These are phyloP conservation scores for Sclerodermus sp. DNA, from an alignment of 2,888 invertebrate genomes.

Conservation along the genomic window DNA sequence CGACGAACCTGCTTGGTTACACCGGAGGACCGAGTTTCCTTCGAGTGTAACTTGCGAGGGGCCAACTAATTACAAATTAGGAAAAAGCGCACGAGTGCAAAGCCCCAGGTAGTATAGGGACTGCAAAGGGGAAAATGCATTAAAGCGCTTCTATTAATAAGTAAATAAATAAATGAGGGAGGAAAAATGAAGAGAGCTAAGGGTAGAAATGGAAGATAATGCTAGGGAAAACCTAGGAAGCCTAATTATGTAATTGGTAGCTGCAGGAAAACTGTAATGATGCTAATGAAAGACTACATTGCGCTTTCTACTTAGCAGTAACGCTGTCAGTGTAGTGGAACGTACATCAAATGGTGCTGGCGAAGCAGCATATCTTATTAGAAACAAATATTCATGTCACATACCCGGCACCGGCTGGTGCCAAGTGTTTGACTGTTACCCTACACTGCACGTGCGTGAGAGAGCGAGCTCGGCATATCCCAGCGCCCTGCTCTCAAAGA, in stretches of 20 bases:
- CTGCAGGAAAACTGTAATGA: no score
- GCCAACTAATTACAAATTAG: not conserved
- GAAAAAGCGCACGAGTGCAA: no score
- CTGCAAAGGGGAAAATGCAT: no score
- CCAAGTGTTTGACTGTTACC: slow-evolving; percentile 58
- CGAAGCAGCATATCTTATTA: slow-evolving; percentile 56
- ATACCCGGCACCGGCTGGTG: slow-evolving; percentile 56
- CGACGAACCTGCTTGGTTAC: not conserved
- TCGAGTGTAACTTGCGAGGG: not conserved
- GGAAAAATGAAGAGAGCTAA: no score
- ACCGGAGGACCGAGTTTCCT: not conserved
- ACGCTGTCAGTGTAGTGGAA: not conserved
- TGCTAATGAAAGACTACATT: no score
- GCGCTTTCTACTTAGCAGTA: no score
- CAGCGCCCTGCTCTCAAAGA: slow-evolving; percentile 39
- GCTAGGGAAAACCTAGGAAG: not conserved
- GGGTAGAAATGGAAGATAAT: no score
- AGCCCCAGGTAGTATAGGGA: no score
- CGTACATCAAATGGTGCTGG: slow-evolving; percentile 46
- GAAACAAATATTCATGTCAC: slow-evolving; percentile 59
- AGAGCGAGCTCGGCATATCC: slow-evolving; percentile 33
- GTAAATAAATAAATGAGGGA: no score
- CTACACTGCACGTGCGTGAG: slow-evolving; percentile 52
- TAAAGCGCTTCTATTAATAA: no score
- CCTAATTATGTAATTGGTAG: no score